Percentiles rank a stretch among this genome's conserved stretches.
Conservation (phyloP, 2,113 vertebrate species). For the Corythaixoides concolor region DNA sequence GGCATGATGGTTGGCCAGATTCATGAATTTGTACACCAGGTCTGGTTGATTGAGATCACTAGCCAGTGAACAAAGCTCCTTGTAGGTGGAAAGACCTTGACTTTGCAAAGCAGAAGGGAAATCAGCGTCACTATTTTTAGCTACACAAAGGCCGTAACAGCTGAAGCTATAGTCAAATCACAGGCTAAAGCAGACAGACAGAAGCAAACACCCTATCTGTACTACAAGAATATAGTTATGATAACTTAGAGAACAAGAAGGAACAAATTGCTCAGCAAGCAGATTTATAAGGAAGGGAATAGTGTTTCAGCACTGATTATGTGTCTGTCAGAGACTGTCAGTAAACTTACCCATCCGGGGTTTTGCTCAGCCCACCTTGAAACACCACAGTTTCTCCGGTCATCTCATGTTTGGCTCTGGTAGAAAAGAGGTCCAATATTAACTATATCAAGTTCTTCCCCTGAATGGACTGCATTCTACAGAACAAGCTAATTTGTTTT, state of each 20-base stretch:
- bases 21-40: conserved; percentile 99
- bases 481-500: neutral
- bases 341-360: conserved; percentile 90
- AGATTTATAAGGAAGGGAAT: neutral
- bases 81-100: conserved; percentile 94
- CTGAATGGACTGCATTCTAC: neutral
- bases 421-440: conserved; percentile 19
- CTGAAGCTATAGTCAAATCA: neutral
- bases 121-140: neutral
- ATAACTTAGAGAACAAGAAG: neutral
- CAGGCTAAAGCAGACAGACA: neutral
- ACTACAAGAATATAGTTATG: neutral
- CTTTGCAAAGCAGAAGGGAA: conserved; percentile 74
- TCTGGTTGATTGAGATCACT: conserved; percentile 98
- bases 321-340: neutral
- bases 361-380: conserved; percentile 92
- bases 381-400: conserved; percentile 95
- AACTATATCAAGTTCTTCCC: neutral
- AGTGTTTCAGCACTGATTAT: neutral
- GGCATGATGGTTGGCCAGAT: conserved; percentile 97
- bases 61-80: conserved; percentile 96
- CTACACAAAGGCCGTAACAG: neutral
- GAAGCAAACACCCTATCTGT: neutral
- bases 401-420: conserved; percentile 87
- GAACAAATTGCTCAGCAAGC: neutral